A percentile compares a stretch with the other conserved stretches of the same genome.
Evolutionary conservation across 2,888 invertebrate species (phyloP).

Genomic region (Cerastis rubricosa): DNA sequence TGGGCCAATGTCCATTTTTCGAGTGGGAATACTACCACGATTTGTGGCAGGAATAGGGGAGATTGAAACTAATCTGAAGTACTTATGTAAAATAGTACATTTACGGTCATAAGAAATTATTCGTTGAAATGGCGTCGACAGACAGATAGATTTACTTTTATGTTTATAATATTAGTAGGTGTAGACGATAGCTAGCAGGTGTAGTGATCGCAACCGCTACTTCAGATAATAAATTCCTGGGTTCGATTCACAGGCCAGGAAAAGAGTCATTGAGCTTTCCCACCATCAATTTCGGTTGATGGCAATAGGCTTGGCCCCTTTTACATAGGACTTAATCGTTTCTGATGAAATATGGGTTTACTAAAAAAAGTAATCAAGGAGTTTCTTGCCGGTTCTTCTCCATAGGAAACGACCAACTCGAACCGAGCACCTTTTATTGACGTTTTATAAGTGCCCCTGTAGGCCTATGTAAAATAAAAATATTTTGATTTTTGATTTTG

Average conservation of each 20-base stretch:
- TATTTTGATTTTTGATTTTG: no score
- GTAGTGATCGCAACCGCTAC: background rate
- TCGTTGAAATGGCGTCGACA: background rate
- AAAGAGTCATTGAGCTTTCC: background rate
- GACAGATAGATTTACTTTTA: background rate
- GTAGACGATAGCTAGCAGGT: no score
- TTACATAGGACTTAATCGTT: background rate
- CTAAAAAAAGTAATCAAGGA: no score
- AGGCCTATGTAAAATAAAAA: no score
- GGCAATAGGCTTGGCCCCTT: background rate
- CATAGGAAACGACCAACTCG: no score
- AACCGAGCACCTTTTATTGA: no score
- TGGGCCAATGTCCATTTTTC: constrained; percentile 4
- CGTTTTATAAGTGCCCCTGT: no score
- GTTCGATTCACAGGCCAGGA: background rate
- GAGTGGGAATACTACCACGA: background rate
- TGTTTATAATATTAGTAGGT: background rate
- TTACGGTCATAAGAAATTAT: background rate
- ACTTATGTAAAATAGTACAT: background rate
- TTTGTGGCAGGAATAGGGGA: background rate
- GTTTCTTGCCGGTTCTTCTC: no score
- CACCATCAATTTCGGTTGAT: background rate
- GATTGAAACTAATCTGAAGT: background rate
- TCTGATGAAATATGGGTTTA: background rate
- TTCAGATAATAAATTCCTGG: background rate